Base-by-base conservation (phyloP, 2,113 vertebrate species). In the Corythornis vintsioides region DNA sequence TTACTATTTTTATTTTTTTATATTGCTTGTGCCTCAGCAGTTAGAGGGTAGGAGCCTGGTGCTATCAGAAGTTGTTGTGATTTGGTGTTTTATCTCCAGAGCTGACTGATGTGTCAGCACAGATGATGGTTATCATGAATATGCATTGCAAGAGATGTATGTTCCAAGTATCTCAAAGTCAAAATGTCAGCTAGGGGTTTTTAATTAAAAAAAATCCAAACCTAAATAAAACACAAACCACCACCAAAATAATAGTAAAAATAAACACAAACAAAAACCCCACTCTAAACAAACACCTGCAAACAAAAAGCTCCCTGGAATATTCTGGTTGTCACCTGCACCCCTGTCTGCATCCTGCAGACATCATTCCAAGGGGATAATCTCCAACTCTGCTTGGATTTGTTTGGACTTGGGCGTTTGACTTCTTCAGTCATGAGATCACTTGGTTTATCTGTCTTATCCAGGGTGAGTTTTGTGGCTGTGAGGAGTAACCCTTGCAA, bases 391-490 rank as follows among this genome's bases (percentile, higher is more conserved):
- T 43, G 12, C 33, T 24, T 5, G 12, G 19, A 5, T 64, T 28
- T 21, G 7, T 24, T 45, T 24, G 24, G 29, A 0, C 28, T 45
- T 61, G 47, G 22, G 15, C 1, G 3, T 25, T 24, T 55, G n/a
- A 16, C 6, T 42, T n/a, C 66, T 35, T 31, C 67, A 50, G 6
- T 10, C 33, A 21, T 26, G 33, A 74, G n/a, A 5, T 6, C 12
- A 35, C 72, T 15, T 26, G 18, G 29, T 66, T 35, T 4, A 17
- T 45, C 50, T 9, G 59, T 48, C 5, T 55, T 16, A 1, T 2
- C 0, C 15, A 7, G 0, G 1, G 59, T 20, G 1, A 26, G 53
- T 40, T 53, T 50, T 1, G 0, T 6, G 31, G 64, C 52, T 17
- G 31, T 48, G 47, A 4, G 18, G 66, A 67, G 63, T 21, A n/a